Percentiles rank a stretch among this genome's conserved stretches.
These are phyloP conservation scores for Zygogramma bicolorata DNA, from an alignment of 2,888 invertebrate species.

Conservation along the genomic window DNA sequence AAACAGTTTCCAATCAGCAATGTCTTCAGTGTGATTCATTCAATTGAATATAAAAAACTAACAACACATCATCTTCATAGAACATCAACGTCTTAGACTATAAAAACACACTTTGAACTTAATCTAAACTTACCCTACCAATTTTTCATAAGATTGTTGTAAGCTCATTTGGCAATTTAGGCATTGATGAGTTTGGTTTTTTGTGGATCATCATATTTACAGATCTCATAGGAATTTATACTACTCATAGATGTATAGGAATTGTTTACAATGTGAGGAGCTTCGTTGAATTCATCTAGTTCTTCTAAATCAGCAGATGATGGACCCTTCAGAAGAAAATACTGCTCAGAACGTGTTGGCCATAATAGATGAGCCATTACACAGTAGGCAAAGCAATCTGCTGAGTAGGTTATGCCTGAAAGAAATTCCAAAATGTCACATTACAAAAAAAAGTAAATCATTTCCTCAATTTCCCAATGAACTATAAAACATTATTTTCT, in stretches of 20 bases:
- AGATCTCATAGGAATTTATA: constrained; percentile 61
- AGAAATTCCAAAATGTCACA: background rate
- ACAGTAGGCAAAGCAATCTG: constrained; percentile 94
- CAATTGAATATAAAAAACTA: background rate
- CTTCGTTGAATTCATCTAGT: constrained; percentile 91
- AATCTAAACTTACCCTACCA: background rate
- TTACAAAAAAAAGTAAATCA: background rate
- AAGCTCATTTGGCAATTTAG: constrained; percentile 29
- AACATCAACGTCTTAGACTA: background rate
- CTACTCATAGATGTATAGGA: constrained; percentile 65
- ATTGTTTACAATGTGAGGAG: constrained; percentile 83
- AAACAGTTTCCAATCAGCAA: background rate
- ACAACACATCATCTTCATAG: background rate
- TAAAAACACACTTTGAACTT: background rate
- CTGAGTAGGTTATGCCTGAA: constrained; percentile 93
- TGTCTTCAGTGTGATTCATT: background rate
- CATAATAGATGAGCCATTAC: constrained; percentile 96
- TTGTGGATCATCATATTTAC: constrained; percentile 58
- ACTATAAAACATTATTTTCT: background rate
- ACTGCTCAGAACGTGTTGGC: constrained; percentile 95
- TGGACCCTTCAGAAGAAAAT: constrained; percentile 83
- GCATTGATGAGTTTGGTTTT: constrained; percentile 50
- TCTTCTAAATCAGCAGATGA: constrained; percentile 83
- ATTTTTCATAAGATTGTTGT: constrained; percentile 1
- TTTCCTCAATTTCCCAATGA: background rate